Percentiles rank a stretch among this genome's conserved stretches.
These are phyloP conservation scores for Cairina moschata DNA, from an alignment of 2,113 vertebrate genomes.

Conservation along the genomic window DNA sequence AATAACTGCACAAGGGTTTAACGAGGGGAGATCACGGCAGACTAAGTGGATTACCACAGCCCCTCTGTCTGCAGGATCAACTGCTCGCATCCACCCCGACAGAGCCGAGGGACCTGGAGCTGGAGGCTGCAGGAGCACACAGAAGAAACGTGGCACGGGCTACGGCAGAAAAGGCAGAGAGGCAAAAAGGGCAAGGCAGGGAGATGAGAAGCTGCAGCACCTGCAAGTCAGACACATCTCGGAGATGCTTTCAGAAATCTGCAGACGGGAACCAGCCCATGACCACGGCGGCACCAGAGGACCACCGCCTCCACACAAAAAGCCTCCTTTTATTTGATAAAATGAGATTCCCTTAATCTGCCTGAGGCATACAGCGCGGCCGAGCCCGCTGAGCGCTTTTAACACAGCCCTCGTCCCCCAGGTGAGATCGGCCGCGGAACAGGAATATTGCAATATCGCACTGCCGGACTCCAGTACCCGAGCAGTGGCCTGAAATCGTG, in stretches of 20 bases:
- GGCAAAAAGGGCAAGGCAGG: fast-evolving
- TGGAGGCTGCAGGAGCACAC: neutral
- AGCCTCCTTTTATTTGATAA: neutral
- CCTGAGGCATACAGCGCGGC: neutral
- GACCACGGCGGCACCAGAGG: neutral
- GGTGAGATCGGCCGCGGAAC: neutral
- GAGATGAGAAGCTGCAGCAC: neutral
- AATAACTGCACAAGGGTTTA: neutral
- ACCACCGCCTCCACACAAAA: neutral
- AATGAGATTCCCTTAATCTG: neutral
- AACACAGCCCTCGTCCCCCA: neutral
- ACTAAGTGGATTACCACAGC: neutral
- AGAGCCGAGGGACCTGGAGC: neutral
- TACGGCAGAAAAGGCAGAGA: neutral
- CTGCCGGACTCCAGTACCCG: neutral
- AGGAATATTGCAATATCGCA: neutral
- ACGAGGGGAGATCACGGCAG: neutral
- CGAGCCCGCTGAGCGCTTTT: neutral
- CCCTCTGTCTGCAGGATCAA: neutral
- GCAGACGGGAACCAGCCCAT: neutral
- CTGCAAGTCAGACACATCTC: neutral
- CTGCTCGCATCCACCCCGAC: neutral
- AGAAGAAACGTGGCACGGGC: neutral
- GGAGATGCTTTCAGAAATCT: neutral
- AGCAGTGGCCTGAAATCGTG: neutral